A percentile compares a stretch with the other conserved stretches of the same genome.
These are phyloP conservation scores for Sula dactylatra DNA, from an alignment of 2,113 vertebrate species.

Conservation along the genomic window DNA sequence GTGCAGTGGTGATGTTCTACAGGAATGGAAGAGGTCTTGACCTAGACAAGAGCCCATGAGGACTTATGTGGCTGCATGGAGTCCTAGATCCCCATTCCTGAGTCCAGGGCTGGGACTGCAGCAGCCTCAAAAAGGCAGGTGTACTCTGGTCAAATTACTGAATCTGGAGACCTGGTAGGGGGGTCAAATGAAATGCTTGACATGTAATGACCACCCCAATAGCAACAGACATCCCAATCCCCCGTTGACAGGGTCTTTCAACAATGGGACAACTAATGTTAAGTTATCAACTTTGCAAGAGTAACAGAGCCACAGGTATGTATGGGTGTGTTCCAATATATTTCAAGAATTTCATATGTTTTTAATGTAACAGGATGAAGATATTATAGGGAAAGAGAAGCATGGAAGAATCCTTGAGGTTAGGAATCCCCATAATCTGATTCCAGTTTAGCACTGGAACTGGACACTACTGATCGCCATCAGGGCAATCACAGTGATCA, in stretches of 20 bases:
- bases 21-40: neutral
- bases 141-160: neutral
- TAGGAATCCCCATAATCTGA: neutral
- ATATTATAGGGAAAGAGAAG: neutral
- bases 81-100: neutral
- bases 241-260: neutral
- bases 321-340: neutral
- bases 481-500: neutral
- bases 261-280: neutral
- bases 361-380: neutral
- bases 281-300: neutral
- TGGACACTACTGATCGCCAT: neutral
- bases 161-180: neutral
- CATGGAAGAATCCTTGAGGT: neutral
- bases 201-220: neutral
- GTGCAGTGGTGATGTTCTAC: neutral
- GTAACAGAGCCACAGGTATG: neutral
- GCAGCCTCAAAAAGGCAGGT: neutral
- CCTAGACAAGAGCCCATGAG: neutral
- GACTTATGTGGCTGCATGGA: neutral
- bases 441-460: neutral
- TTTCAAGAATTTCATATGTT: neutral
- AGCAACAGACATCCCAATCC: neutral
- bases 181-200: neutral
- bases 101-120: neutral